phyloP scores from a whole-genome alignment of 2,113 vertebrate species.

The Dicaeum eximium region DNA sequence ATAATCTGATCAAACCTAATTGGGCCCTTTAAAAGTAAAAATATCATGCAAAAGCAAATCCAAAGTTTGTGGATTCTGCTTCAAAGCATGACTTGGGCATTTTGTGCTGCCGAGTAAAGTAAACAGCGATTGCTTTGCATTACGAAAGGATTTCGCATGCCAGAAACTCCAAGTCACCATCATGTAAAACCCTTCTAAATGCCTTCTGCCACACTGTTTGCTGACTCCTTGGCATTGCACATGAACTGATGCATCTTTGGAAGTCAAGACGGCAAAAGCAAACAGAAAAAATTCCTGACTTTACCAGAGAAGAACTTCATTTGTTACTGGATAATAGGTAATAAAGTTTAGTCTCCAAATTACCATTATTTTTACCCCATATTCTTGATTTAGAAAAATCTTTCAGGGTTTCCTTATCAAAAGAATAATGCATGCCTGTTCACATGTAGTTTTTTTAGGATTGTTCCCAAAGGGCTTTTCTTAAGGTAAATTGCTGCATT shows the following conservation, averaged over 20 bases:
- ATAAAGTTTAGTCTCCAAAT: neutral
- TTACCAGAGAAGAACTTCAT: neutral
- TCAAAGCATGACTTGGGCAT: neutral
- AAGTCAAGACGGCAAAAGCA: neutral
- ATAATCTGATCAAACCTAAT: neutral
- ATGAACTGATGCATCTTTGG: neutral
- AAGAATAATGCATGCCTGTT: neutral
- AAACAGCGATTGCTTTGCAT: neutral
- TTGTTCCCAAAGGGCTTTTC: neutral
- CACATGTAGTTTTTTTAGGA: neutral
- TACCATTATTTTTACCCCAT: neutral
- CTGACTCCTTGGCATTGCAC: neutral
- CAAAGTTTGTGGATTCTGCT: neutral
- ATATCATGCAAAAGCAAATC: neutral
- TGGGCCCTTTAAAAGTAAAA: neutral
- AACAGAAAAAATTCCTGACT: neutral
- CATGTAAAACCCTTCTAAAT: neutral
- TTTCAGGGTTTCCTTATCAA: neutral
- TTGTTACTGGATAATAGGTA: neutral
- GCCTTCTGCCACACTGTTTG: neutral
- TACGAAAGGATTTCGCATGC: neutral
- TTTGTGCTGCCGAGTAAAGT: neutral
- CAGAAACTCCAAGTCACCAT: neutral
- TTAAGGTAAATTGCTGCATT: fast-evolving
- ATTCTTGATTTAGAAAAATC: neutral